Base-by-base conservation (phyloP, 2,888 invertebrate genomes). In the Spatulosminthurus flaviceps region DNA sequence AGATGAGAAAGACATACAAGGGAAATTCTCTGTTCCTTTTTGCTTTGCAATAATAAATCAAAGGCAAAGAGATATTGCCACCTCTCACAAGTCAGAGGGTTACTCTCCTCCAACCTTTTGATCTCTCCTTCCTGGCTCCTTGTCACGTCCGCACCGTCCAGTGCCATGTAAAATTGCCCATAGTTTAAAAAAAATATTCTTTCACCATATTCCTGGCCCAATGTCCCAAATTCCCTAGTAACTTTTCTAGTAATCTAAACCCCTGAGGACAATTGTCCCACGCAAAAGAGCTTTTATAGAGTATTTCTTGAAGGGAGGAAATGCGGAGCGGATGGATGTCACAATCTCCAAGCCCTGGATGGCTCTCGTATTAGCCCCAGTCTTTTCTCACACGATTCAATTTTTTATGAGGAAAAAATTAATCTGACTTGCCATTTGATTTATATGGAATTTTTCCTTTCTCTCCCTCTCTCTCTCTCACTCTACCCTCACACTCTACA, bases 381-480 rank as follows among this genome's bases (percentile, higher is more conserved):
- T n/a, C n/a, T n/a, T n/a, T 34, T 70, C 70, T 28, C 34, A 70
- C 29, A 70, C 41, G 16, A 13, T 19, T 9, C 16, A 51, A 51
- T 70, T 41, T 72, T 51, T 43, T 51, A 51, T 26, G 28, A 72
- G 72, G 69, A 51, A 72, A 72, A 72, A 51, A 72, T 72, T 72
- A 72, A 72, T 72, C 72, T 72, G 72, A 72, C 72, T 72, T 72
- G 16, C n/a, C 22, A 22, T 72, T 41, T 72, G 72, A 72, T 72
- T 72, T 72, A 72, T 72, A 51, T 22, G 24, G 72, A 19, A 13
- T 51, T 72, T 72, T 51, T 51, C 42, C 51, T 26, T 51, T 24
- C 22, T 21, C 5, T 5, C 70, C 21, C 29, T 29, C 69, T 69
- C 69, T 29, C 29, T 69, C 21, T 19, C 7, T 9, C 69, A 71